Evolutionary conservation across 2,113 vertebrate genomes (phyloP).

Genomic region (Onychostruthus taczanowskii): DNA sequence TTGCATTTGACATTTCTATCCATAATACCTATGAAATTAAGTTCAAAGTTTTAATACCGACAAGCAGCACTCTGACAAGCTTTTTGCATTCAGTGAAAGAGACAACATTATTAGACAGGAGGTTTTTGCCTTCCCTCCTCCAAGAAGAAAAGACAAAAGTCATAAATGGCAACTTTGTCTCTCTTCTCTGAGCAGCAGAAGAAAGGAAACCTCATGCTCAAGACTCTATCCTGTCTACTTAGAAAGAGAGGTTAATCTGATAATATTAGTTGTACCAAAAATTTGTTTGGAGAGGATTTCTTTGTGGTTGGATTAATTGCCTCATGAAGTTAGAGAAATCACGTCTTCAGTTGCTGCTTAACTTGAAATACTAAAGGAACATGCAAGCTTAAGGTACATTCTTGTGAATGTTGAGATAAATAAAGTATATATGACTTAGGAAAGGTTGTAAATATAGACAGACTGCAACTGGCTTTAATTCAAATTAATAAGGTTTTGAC

Average conservation of each 20-base stretch:
- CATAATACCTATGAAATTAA: neutral
- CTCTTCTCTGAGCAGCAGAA: neutral
- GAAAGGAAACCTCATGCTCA: neutral
- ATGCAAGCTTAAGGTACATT: neutral
- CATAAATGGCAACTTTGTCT: neutral
- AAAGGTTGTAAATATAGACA: neutral
- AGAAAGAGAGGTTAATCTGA: neutral
- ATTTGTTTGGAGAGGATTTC: neutral
- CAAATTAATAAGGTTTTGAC: neutral
- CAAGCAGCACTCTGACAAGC: neutral
- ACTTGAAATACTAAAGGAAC: neutral
- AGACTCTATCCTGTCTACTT: neutral
- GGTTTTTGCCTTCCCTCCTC: rapidly evolving
- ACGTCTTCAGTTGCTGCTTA: neutral
- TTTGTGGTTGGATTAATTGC: neutral
- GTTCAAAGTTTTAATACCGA: neutral
- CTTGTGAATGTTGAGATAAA: neutral
- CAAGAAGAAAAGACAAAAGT: neutral
- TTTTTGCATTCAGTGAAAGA: neutral
- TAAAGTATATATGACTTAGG: neutral
- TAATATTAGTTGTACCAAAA: neutral
- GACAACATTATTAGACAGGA: neutral
- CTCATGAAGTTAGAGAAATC: neutral
- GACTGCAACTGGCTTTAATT: neutral
- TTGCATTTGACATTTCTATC: neutral